phyloP scores from a whole-genome alignment of 2,888 invertebrate genomes.

The Melieria omissa region DNA sequence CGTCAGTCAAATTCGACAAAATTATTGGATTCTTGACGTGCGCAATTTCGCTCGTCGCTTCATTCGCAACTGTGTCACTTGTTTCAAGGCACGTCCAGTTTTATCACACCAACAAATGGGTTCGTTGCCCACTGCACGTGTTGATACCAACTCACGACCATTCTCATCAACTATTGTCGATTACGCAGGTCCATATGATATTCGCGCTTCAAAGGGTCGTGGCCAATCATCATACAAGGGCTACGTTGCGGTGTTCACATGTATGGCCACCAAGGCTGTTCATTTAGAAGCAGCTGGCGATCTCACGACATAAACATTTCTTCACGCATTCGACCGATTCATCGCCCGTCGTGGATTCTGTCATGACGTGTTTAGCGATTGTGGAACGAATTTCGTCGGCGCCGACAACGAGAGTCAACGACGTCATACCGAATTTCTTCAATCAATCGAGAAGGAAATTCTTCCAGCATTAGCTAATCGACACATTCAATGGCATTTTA shows the following conservation, averaged over 20 bases:
- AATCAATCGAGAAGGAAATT: not conserved
- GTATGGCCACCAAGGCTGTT: constrained; percentile 9
- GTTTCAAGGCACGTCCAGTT: no score
- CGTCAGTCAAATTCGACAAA: constrained; percentile 30
- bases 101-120: no score
- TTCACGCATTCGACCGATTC: constrained; percentile 13
- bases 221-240: constrained; percentile 19
- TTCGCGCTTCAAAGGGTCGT: constrained; percentile 15
- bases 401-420: not conserved
- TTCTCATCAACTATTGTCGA: no score
- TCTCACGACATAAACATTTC: constrained; percentile 8
- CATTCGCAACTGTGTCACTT: no score
- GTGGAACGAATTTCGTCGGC: not conserved
- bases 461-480: not conserved
- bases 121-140: no score
- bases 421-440: not conserved
- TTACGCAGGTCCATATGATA: no score
- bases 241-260: constrained; percentile 25
- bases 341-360: not conserved
- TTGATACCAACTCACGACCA: no score
- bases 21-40: constrained; percentile 25
- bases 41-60: no score
- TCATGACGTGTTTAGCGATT: not conserved
- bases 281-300: constrained; percentile 11
- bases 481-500: not conserved